Evolutionary conservation across 2,797 vertebrate genomes (phyloP), one percentile per base, ranked within the genome.

Genomic region (Mormyrops boulengeri): DNA sequence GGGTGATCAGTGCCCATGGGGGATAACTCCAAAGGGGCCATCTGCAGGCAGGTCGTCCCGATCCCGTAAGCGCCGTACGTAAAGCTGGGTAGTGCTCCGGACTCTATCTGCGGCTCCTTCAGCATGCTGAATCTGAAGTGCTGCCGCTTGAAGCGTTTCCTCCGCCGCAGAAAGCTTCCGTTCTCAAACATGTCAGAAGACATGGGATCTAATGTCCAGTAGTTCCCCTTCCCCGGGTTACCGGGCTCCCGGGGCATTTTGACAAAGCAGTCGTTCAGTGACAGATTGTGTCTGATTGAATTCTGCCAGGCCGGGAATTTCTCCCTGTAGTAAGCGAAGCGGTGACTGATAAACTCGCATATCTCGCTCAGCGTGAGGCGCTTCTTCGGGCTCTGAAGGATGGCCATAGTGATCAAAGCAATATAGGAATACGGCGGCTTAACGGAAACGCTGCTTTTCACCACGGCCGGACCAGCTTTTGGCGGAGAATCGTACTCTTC

Each of bases 401-500:
- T 97, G 49, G 97, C 97, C 97, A 98, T 98, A 89, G 97, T 96
- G 94, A 98, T 98, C 86, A 98, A 96, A 2, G 97, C 97, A 89
- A 97, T 97, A 93, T 97, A 97, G 0, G 97, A 98, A 92, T 97
- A 97, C 0, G 97, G 97, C 0, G 97, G 97, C 92, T 97, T 98
- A n/a, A 94, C 92, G 1, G 93, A 91, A 85, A 91, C 19, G 52
- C 57, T n/a, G 41, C 89, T 92, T 62, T 89, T 89, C 49, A 50
- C 89, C 0, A 92, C 85, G 52, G 7, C 91, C 0, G 91, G 38
- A 12, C 14, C 60, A 69, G 89, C 82, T 30, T 88, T 91, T 60
- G 82, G 62, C 7, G 77, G 88, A 7, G 85, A 88, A n/a, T 90
- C 88, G 38, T 49, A 30, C n/a, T 38, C 89, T 11, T 47, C 57